These are phyloP conservation scores for Arrhamphus sclerolepis DNA, from an alignment of 2,797 vertebrate genomes.

Conservation along the genomic window DNA sequence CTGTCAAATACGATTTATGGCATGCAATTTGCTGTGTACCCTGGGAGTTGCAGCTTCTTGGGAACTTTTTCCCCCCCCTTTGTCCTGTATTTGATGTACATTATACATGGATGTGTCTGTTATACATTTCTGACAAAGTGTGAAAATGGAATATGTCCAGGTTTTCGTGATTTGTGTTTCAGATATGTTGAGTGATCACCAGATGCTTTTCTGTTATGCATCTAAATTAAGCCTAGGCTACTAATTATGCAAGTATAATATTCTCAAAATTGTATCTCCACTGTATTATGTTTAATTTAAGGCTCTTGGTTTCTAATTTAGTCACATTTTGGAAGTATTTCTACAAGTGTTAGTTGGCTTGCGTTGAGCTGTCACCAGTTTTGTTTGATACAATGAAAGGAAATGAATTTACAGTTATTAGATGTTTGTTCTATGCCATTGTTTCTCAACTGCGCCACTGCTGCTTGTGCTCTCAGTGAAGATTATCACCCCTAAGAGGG, in stretches of 20 bases:
- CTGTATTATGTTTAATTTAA: no score
- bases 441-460: slow-evolving; percentile 58
- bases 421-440: slow-evolving; percentile 72
- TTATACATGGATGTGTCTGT: slow-evolving; percentile 22
- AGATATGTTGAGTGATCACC: no score
- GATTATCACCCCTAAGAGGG: slow-evolving; percentile 73
- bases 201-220: no score
- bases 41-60: slow-evolving; percentile 61
- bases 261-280: no score
- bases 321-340: slow-evolving; percentile 13
- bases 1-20: slow-evolving; percentile 76
- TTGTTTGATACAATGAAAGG: slow-evolving; percentile 65
- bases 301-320: slow-evolving; percentile 2
- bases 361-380: slow-evolving; percentile 59
- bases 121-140: slow-evolving; percentile 12
- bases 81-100: slow-evolving; percentile 35
- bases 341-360: slow-evolving; percentile 33
- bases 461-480: slow-evolving; percentile 65
- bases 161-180: no score
- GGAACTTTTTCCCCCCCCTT: slow-evolving; percentile 40
- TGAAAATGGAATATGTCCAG: slow-evolving; percentile 5
- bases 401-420: slow-evolving; percentile 72
- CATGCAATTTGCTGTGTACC: slow-evolving; percentile 69
- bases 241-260: no score
- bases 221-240: no score